Base-by-base conservation (phyloP, 1,140 invertebrate genomes). In the Brachionus angularis region DNA sequence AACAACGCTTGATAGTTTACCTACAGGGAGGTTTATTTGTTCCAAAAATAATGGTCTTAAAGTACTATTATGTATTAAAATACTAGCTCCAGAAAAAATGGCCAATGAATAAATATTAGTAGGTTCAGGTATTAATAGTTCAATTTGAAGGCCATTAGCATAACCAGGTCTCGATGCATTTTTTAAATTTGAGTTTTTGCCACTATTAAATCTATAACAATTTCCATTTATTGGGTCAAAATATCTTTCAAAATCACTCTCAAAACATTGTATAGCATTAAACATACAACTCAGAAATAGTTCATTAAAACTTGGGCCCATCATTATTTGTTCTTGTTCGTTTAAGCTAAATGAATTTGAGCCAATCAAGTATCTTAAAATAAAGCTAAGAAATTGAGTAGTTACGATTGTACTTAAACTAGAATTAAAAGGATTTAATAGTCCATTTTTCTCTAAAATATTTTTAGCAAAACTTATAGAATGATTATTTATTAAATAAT, bases 41-140 rank as follows among this genome's bases (percentile, higher is more conserved):
- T 67, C 23, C 2, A 42, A 29, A 50, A 33, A 67, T 12, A 21
- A 21, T 0, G 31, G 10, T 8, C 47, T 16, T 14, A n/a, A 7
- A 10, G 62, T 34, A 31, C 33, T 67, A 34, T 67, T 67, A 36
- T 67, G 62, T 18, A 67, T 25, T n/a, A 33, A 34, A n/a, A 67
- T 7, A 33, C 36, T 34, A 33, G 47, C 39, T 21, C 62, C 62
- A 12, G 25, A 33, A 10, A 29, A 29, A 7, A 42, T 31, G 5
- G 42, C 12, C 5, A 67, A 36, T 23, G 42, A 46, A 31, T 33
- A 16, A 21, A 34, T 29, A 31, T 21, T 46, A 16, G 10, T 16
- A 0, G 42, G 27, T 23, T 67, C 31, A 34, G 23, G 31, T 0
- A 67, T 33, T 34, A 44, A 67, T 34, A 67, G 8, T 46, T 67